Percentiles rank a stretch among this genome's conserved stretches.
Conservation (phyloP, 2,888 invertebrate genomes). For the Pegoplata infirma region DNA sequence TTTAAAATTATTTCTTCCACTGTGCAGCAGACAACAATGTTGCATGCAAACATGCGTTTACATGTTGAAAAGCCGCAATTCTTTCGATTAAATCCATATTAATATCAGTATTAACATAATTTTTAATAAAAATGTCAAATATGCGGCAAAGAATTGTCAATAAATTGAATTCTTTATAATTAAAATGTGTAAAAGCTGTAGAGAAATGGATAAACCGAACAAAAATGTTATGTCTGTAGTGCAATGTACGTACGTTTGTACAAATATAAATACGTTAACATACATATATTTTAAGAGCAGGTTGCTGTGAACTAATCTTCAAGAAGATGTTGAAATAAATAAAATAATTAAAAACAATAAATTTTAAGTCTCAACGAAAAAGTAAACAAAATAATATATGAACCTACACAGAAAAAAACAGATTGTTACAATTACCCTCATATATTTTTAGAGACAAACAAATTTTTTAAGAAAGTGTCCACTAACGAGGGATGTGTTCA, state of each 20-base stretch:
- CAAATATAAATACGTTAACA: background rate
- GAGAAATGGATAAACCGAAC: constrained; percentile 1
- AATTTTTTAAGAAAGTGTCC: no score
- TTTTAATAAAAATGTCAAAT: constrained; percentile 62
- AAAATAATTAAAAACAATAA: background rate
- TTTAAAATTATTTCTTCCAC: no score
- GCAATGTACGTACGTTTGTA: no score
- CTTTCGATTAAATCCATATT: constrained; percentile 62
- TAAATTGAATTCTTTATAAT: constrained; percentile 63
- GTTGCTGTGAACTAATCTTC: background rate
- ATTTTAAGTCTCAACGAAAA: no score
- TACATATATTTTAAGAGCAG: background rate
- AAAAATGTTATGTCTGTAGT: background rate
- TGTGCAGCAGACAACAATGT: constrained; percentile 66
- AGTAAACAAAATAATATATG: no score
- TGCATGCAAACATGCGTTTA: constrained; percentile 60
- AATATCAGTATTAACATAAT: constrained; percentile 62
- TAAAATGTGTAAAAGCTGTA: constrained; percentile 52
- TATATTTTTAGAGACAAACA: no score
- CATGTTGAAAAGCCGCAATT: constrained; percentile 60
- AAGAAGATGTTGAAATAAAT: background rate
- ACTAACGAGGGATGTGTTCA: no score
- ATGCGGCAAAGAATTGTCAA: constrained; percentile 60
- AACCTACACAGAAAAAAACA: no score
- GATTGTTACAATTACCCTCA: no score